These are phyloP conservation scores for Carassius gibelio DNA, from an alignment of 2,113 vertebrate genomes.

Conservation along the genomic window DNA sequence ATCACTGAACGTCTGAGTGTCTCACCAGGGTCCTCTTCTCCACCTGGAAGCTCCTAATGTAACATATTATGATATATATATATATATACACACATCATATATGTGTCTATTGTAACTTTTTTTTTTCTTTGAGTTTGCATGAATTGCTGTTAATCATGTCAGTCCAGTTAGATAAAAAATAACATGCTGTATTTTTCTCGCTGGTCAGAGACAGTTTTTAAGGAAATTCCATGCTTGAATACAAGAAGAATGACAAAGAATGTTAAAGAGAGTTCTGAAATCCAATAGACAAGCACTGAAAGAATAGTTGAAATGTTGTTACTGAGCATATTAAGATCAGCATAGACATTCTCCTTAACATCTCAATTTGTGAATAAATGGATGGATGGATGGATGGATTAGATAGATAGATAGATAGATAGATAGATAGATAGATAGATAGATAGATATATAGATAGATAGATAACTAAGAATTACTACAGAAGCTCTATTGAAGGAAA, in stretches of 20 bases:
- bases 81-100: background rate
- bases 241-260: background rate
- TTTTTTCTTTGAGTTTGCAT: background rate
- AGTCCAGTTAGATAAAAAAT: background rate
- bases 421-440: background rate
- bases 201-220: background rate
- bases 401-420: background rate
- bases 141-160: background rate
- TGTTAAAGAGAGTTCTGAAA: background rate
- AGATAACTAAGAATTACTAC: background rate
- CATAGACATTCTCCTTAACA: background rate
- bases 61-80: background rate
- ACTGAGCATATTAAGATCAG: background rate
- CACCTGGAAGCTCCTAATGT: slow-evolving; percentile 68
- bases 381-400: background rate
- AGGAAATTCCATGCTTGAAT: background rate
- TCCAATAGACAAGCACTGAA: background rate
- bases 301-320: background rate
- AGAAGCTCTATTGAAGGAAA: background rate
- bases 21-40: slow-evolving; percentile 67
- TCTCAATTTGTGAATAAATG: background rate
- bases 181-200: background rate
- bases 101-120: background rate
- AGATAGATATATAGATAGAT: background rate
- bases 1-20: slow-evolving; percentile 66